Evolutionary conservation across 2,113 vertebrate genomes (phyloP).

Genomic region (Marmota flaviventris): DNA sequence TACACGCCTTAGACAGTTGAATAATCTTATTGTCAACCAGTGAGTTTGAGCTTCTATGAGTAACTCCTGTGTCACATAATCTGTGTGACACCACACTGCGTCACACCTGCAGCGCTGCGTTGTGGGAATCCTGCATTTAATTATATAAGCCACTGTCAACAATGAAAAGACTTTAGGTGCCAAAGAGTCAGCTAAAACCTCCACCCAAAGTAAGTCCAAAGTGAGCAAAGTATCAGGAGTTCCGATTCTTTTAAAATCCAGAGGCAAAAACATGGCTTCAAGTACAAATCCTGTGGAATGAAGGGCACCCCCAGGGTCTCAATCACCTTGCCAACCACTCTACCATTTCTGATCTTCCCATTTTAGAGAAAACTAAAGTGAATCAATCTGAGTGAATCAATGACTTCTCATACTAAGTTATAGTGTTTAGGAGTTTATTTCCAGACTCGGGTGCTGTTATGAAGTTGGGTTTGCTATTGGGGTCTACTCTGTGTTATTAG

Average conservation of each 20-base stretch:
- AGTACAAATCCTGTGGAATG: not conserved
- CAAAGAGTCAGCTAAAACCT: conserved; percentile 14
- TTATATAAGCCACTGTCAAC: conserved; percentile 46
- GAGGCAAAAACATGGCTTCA: conserved; percentile 29
- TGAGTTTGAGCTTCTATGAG: conserved; percentile 49
- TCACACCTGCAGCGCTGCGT: not conserved
- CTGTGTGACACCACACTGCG: not conserved
- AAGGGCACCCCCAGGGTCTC: not conserved
- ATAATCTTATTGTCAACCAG: conserved; percentile 60
- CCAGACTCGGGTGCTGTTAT: not conserved
- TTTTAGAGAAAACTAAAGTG: not conserved
- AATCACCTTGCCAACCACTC: not conserved
- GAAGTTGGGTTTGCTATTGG: not conserved
- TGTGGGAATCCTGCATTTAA: conserved; percentile 32
- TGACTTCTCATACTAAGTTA: not conserved
- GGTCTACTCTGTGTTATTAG: not conserved
- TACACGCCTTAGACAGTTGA: conserved; percentile 54
- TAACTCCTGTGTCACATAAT: conserved; percentile 53
- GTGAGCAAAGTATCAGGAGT: not conserved
- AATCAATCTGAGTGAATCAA: not conserved
- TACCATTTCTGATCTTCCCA: not conserved
- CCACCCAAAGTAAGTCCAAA: conserved; percentile 6
- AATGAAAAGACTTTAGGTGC: not conserved
- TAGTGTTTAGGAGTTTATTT: not conserved
- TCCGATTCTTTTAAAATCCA: conserved; percentile 59